Evolutionary conservation across 2,888 invertebrate genomes (phyloP).

Genomic region (Folsomia candida): DNA sequence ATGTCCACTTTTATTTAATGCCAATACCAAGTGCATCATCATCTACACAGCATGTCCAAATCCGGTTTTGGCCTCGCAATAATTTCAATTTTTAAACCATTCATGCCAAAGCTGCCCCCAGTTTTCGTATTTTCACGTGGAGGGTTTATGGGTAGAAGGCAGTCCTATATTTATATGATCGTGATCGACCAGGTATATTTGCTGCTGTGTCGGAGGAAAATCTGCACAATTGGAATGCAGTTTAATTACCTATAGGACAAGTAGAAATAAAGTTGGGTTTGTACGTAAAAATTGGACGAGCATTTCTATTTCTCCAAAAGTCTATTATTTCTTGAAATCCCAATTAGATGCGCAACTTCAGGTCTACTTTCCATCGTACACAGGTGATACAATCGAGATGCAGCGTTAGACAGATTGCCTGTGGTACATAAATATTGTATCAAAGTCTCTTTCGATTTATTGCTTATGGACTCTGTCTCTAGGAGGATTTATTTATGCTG

Average conservation of each 20-base stretch:
- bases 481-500: not conserved
- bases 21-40: not conserved
- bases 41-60: not conserved
- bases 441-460: not conserved
- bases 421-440: not conserved
- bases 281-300: not conserved
- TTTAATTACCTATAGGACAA: too few species aligned
- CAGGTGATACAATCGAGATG: not conserved
- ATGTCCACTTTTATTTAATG: not conserved
- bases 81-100: not conserved
- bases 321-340: not conserved
- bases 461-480: slow-evolving; percentile 4
- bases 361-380: not conserved
- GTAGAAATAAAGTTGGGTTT: too few species aligned
- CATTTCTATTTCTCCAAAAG: not conserved
- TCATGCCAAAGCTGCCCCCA: not conserved
- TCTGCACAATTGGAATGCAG: not conserved
- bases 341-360: not conserved
- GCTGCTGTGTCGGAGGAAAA: not conserved
- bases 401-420: not conserved
- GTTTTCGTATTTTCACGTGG: not conserved
- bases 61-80: not conserved
- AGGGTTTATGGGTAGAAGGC: not conserved
- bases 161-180: too few species aligned
- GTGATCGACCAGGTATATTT: too few species aligned